A percentile compares a stretch with the other conserved stretches of the same genome.
phyloP scores from a whole-genome alignment of 2,113 vertebrate genomes.

The Tyrannus savana region DNA sequence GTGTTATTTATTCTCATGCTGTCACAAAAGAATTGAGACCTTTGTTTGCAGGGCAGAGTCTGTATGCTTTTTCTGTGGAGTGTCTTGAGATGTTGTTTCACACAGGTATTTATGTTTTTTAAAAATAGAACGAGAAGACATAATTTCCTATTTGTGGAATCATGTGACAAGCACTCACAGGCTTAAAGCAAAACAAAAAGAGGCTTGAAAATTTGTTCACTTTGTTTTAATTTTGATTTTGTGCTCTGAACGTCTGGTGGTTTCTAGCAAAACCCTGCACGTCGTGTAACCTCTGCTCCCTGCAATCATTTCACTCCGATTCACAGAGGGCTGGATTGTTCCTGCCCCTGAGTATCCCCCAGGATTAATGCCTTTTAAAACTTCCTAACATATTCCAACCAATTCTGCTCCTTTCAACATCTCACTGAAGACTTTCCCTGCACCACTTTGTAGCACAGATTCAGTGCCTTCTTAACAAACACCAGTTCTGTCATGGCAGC shows the following conservation, averaged over 20 bases:
- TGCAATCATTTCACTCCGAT: background rate
- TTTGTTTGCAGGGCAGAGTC: background rate
- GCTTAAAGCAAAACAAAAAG: background rate
- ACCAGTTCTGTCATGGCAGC: background rate
- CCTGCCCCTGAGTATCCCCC: background rate
- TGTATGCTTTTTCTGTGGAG: background rate
- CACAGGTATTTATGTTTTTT: background rate
- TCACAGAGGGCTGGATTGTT: background rate
- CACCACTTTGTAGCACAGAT: background rate
- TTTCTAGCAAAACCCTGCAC: background rate
- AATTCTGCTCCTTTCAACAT: background rate
- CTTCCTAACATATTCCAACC: background rate
- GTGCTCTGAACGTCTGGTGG: background rate
- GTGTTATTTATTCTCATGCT: background rate
- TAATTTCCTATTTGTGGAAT: background rate
- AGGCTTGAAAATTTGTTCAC: background rate
- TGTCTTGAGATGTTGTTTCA: background rate
- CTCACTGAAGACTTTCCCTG: background rate
- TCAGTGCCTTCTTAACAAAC: background rate
- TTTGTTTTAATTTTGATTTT: background rate
- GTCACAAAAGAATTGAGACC: background rate
- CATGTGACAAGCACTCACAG: background rate
- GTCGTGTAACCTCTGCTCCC: background rate
- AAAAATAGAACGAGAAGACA: fast-evolving
- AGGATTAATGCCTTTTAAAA: constrained; percentile 9